Percentiles rank a stretch among this genome's conserved stretches.
These are phyloP conservation scores for Osmerus mordax DNA, from an alignment of 2,113 vertebrate species.

Conservation along the genomic window DNA sequence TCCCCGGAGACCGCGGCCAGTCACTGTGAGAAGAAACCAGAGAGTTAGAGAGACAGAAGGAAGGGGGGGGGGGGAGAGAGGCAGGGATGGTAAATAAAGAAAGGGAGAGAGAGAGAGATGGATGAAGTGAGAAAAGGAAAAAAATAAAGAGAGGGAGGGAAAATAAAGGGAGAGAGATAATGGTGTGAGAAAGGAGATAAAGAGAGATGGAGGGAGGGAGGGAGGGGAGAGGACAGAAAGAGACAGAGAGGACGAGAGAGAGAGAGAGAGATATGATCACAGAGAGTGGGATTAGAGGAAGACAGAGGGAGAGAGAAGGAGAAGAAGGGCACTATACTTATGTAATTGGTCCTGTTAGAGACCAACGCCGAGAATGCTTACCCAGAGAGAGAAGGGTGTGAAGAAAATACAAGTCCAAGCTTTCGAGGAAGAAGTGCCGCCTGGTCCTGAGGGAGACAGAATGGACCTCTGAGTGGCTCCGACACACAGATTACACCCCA, in stretches of 20 bases:
- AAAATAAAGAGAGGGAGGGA: not conserved
- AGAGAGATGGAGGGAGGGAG: not conserved
- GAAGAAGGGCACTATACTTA: conserved; percentile 38
- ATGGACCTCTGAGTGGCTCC: conserved; percentile 16
- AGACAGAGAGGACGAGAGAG: too few species aligned
- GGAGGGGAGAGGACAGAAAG: too few species aligned
- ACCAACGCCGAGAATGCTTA: conserved; percentile 67
- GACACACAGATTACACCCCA: not conserved
- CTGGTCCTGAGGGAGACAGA: conserved; percentile 19
- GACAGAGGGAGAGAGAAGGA: conserved; percentile 28
- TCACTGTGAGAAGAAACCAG: conserved; percentile 52
- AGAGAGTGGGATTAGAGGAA: not conserved
- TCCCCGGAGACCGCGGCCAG: conserved; percentile 47
- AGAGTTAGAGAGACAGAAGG: not conserved
- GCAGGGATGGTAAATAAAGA: not conserved
- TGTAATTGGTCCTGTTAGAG: conserved; percentile 59
- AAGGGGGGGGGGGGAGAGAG: not conserved
- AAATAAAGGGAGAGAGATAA: too few species aligned
- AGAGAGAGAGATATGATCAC: not conserved
- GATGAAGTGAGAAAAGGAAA: not conserved
- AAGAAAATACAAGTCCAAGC: not conserved
- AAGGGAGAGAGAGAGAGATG: not conserved
- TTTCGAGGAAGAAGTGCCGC: conserved; percentile 31
- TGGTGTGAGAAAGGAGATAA: too few species aligned
- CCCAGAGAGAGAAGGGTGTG: conserved; percentile 26